Base-by-base conservation (phyloP, 2,113 vertebrate genomes). In the Eublepharis macularius region DNA sequence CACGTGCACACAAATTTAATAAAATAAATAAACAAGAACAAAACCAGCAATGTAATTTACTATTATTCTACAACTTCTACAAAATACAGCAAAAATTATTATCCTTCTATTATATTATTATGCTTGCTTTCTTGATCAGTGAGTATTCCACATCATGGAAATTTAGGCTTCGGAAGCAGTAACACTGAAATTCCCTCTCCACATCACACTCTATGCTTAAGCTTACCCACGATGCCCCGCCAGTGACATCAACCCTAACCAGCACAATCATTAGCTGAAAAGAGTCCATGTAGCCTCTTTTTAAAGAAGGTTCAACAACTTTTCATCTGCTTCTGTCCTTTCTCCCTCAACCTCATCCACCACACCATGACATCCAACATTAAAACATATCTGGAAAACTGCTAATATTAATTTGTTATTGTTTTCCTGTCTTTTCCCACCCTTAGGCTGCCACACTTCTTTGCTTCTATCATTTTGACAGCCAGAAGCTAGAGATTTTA, bases 381-480 rank as follows among this genome's bases (percentile, higher is more conserved):
- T 47, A 45, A 54, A 83, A 76, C 0, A 4, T 12, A 6, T 12
- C 49, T 19, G 2, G 1, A 43, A 86, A 80, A 32, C 57, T 45
- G 85, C 0, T 0, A 13, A 72, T 24, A 21, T 2, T 3, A 0
- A 0, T 1, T 3, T 21, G 21, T 51, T 12, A n/a, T 57, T 75
- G 78, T 84, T 83, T 41, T 0, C 36, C n/a, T 32, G 12, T 41
- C 34, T 49, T 9, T 26, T 14, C 78, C 29, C 1, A 6, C 36
- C 34, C 21, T 68, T 54, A 4, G 0, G n/a, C 43, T 11, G 0
- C 39, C 63, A 74, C 47, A 32, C 70, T 85, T 81, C 13, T 29
- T 26, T n/a, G 24, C 32, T 81, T 66, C 69, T 47, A 85, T 54
- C 13, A 0, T 3, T 54, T n/a, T 1, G 73, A 4, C 6, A 14